phyloP scores from a whole-genome alignment of 2,113 vertebrate species.

The Dipodomys spectabilis region DNA sequence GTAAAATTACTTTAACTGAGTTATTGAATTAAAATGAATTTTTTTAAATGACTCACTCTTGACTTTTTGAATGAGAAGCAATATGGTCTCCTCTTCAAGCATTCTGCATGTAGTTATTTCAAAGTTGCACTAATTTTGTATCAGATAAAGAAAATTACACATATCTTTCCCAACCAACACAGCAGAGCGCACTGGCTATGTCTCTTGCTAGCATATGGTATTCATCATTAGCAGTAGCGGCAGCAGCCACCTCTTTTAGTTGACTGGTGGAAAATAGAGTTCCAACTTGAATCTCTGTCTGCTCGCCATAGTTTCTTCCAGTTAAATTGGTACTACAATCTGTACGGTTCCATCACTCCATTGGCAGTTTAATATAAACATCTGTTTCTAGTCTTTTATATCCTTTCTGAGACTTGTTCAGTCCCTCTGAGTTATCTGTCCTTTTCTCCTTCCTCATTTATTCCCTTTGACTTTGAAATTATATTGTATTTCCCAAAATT shows the following conservation, averaged over 20 bases:
- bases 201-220: slow-evolving; percentile 87
- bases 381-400: slow-evolving; percentile 5
- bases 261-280: slow-evolving; percentile 81
- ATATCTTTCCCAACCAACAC: slow-evolving; percentile 62
- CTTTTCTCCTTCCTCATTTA: slow-evolving; percentile 67
- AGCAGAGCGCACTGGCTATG: slow-evolving; percentile 64
- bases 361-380: slow-evolving; percentile 78
- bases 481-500: slow-evolving; percentile 63
- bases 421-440: slow-evolving; percentile 63
- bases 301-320: slow-evolving; percentile 63
- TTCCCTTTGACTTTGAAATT: slow-evolving; percentile 56
- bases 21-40: slow-evolving; percentile 54
- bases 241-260: slow-evolving; percentile 81
- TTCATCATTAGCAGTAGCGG: slow-evolving; percentile 86
- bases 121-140: slow-evolving; percentile 72
- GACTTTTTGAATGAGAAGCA: slow-evolving; percentile 69
- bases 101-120: slow-evolving; percentile 63
- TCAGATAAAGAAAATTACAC: slow-evolving; percentile 73
- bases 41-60: slow-evolving; percentile 46
- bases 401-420: slow-evolving; percentile 64
- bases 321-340: slow-evolving; percentile 73
- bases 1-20: slow-evolving; percentile 47
- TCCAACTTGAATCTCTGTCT: slow-evolving; percentile 70
- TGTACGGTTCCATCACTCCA: slow-evolving; percentile 73
- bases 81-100: slow-evolving; percentile 51